Evolutionary conservation across 2,797 vertebrate genomes (phyloP), one percentile per base, ranked within the genome.

Genomic region (Thunnus albacares): DNA sequence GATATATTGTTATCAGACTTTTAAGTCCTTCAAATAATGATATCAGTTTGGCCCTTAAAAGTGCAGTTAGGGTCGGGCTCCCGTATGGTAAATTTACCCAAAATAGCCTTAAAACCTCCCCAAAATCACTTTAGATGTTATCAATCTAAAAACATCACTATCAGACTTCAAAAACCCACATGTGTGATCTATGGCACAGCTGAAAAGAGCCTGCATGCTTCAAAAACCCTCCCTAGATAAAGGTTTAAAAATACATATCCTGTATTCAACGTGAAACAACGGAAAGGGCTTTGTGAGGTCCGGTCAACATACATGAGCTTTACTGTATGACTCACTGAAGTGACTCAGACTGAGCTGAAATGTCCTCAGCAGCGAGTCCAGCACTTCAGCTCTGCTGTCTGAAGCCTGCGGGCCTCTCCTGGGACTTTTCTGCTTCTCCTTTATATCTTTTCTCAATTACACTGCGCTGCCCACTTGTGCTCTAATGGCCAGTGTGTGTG

Each of bases 291-390:
- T 28, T 55, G 61, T 68, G 53, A 56, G 58, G 53, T 57, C 18
- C 10, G 28, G 33, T 77, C n/a, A n/a, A 61, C 66, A 66, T 64
- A 79, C 28, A 82, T 57, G 61, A 45, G 49, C 30, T 64, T 77
- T 2, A 61, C 4, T 52, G 33, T 71, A n/a, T 71, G 77, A 80
- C 49, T 75, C 81, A 77, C 17, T 77, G 28, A 61, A 80, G 69
- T 80, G 73, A 84, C 55, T 87, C 64, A 67, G 10, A 51, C 49
- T 63, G 77, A 67, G 59, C 58, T 64, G 82, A 82, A 70, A 51
- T 58, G 71, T 85, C 76, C 65, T 47, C 69, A 41, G 57, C 38
- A 53, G 2, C 2, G 13, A 65, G 47, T 61, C 70, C 70, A 74
- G 55, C 24, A 65, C 69, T 6, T 53, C 60, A 41, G 59, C 76